Evolutionary conservation across 2,113 vertebrate genomes (phyloP).

Genomic region (Orcinus orca): DNA sequence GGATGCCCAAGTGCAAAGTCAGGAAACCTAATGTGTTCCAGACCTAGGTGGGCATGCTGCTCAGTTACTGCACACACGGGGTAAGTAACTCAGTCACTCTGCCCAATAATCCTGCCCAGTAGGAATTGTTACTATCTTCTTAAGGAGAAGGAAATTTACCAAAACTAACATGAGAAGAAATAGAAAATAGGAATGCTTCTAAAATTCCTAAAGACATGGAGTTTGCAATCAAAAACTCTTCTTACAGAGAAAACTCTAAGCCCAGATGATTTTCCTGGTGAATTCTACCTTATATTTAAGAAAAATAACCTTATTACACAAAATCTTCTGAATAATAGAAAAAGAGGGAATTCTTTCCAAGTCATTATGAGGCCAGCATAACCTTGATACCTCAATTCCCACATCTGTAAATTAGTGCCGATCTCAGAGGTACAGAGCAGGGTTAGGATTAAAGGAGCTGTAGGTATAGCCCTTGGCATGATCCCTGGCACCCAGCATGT

Average conservation of each 20-base stretch:
- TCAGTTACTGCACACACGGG: background rate
- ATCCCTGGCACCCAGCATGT: background rate
- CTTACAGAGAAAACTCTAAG: background rate
- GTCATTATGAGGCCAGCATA: background rate
- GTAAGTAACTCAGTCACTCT: background rate
- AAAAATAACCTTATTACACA: background rate
- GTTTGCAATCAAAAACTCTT: conserved; percentile 2
- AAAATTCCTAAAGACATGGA: background rate
- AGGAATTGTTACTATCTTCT: background rate
- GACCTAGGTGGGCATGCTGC: background rate
- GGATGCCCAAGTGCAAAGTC: background rate
- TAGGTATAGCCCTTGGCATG: background rate
- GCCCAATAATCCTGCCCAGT: background rate
- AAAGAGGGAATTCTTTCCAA: background rate
- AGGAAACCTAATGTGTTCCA: background rate
- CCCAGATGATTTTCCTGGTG: background rate
- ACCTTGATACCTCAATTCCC: background rate
- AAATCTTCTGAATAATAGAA: background rate
- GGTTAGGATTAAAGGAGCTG: background rate
- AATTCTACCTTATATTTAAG: background rate
- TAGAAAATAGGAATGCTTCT: background rate
- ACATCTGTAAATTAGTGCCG: background rate
- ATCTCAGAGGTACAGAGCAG: background rate
- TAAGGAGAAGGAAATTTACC: background rate
- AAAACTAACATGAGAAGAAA: conserved; percentile 17